phyloP scores from a whole-genome alignment of 2,113 vertebrate genomes.

The Alaudala cheleensis region DNA sequence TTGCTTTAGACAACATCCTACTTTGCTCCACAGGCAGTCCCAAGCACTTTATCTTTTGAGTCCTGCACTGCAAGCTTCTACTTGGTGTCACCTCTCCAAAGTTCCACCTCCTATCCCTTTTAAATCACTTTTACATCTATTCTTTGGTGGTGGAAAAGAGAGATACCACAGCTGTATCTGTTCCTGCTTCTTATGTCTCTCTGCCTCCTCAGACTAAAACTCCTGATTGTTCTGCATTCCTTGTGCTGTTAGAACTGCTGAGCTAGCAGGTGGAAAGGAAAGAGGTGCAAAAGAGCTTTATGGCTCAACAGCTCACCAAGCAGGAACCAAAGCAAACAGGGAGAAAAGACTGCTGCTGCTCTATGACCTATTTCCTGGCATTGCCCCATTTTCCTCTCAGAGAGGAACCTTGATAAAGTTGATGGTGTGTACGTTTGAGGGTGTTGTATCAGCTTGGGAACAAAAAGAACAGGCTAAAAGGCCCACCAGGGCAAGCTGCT shows the following conservation, averaged over 20 bases:
- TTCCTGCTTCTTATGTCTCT: not conserved
- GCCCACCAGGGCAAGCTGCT: not conserved
- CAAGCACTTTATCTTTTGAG: not conserved
- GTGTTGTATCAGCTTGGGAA: not conserved
- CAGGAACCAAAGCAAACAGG: not conserved
- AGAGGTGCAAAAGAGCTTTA: not conserved
- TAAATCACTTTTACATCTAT: not conserved
- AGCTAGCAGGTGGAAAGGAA: not conserved
- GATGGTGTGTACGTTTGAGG: too few species aligned
- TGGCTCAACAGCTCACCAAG: not conserved
- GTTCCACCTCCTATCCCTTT: not conserved
- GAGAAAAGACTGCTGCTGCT: not conserved
- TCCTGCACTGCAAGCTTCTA: not conserved
- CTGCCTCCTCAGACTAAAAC: not conserved
- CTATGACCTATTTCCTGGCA: not conserved
- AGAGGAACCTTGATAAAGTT: not conserved
- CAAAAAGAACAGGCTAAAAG: not conserved
- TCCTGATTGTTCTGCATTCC: not conserved
- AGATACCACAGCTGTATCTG: not conserved
- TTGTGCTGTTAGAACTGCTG: not conserved
- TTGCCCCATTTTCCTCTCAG: not conserved
- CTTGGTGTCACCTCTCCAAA: not conserved
- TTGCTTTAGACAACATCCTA: not conserved
- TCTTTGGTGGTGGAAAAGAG: not conserved
- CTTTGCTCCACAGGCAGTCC: not conserved